Evolutionary conservation across 1,140 invertebrate genomes (phyloP).

Genomic region (Vollenhovia emeryi): DNA sequence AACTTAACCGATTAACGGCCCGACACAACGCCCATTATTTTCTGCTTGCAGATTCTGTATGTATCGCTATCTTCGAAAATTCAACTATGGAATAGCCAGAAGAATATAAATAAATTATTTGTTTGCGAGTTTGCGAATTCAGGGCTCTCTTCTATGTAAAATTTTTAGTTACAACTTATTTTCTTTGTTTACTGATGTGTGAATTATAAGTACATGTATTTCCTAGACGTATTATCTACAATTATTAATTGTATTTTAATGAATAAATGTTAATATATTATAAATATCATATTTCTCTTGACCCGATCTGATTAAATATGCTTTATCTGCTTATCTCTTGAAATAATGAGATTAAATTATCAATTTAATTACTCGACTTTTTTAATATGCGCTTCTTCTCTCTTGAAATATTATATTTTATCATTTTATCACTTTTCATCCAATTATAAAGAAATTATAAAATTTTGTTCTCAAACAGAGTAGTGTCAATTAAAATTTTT

Average conservation of each 20-base stretch:
- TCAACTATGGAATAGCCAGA: neutral
- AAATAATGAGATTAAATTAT: slow-evolving; percentile 7
- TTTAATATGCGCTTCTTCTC: neutral
- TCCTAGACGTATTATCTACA: neutral
- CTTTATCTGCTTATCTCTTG: neutral
- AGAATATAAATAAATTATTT: neutral
- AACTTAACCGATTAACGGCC: neutral
- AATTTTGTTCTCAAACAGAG: neutral
- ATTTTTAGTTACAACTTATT: neutral
- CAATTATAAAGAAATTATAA: neutral
- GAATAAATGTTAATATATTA: neutral
- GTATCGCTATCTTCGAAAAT: neutral
- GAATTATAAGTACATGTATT: neutral
- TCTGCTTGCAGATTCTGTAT: neutral
- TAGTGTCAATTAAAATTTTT: slow-evolving; percentile 3
- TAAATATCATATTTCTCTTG: neutral
- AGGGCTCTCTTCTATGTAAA: neutral
- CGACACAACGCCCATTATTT: slow-evolving; percentile 55
- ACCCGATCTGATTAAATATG: neutral
- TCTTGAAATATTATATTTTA: neutral
- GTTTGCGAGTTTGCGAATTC: neutral
- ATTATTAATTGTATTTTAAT: neutral
- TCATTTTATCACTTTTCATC: neutral
- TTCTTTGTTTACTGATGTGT: neutral
- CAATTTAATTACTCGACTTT: neutral